Evolutionary conservation across 1,140 invertebrate genomes (phyloP), one percentile per base, ranked within the genome.

Genomic region (Cydia splendana): DNA sequence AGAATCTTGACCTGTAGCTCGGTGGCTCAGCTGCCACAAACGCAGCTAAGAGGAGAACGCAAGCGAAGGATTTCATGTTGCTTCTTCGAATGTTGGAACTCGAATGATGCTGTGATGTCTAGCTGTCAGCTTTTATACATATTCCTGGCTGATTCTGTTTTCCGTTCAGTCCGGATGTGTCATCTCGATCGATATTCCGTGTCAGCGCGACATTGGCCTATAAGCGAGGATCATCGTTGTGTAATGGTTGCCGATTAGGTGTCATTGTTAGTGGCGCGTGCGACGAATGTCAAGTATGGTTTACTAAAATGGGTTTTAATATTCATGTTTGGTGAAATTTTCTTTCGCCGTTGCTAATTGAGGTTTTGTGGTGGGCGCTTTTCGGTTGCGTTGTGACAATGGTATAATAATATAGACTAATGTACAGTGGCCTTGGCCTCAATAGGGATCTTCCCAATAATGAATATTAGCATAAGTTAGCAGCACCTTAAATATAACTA

Each of bases 121-220:
- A 15, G 38, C 42, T 10, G 71, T 38, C 15, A 73, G 81, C 85
- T 91, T 93, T 81, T 92, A 93, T 93, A 92, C 82, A 75, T 75
- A 82, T 85, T 79, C 78, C 79, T 73, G 48, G 76, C 75, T 38
- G 34, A 76, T 83, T 88, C 87, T 81, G 79, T 80, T 91, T 91
- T 93, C 90, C 90, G 87, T 79, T 78, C 79, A 75, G 71, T 82
- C 84, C 82, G 90, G 89, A 91, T 88, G 88, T 90, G 84, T 89
- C 86, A 87, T 83, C 62, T 81, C 78, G 77, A 87, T 93, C 89
- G 87, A 88, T 91, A 93, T 93, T 89, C 91, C 81, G 85, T 80
- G 89, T 87, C 84, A 74, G 75, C 82, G 76, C 86, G 91, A 91
- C 89, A 91, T 92, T 93, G 91, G 87, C 89, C 91, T 79, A 89